phyloP scores from a whole-genome alignment of 2,113 vertebrate genomes.

The Labeo catla region DNA sequence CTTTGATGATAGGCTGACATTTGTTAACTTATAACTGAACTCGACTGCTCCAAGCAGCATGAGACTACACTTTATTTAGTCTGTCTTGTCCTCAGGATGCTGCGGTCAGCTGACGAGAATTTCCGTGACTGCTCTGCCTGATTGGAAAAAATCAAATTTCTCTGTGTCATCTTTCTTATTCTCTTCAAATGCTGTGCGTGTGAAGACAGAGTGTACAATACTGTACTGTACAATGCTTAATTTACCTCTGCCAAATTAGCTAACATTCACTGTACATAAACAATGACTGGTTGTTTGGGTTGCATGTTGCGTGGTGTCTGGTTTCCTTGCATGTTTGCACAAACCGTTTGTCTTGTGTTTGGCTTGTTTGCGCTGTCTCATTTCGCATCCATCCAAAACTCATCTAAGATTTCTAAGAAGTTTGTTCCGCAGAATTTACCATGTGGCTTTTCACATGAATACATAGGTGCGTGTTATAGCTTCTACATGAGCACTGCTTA shows the following conservation, averaged over 20 bases:
- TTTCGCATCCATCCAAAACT: background rate
- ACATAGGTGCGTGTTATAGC: background rate
- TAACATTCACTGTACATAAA: background rate
- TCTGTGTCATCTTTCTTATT: background rate
- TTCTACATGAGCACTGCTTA: background rate
- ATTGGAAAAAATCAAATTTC: background rate
- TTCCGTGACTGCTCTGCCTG: slow-evolving; percentile 20
- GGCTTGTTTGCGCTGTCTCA: background rate
- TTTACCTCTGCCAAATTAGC: background rate
- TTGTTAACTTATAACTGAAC: slow-evolving; percentile 21
- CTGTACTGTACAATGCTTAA: background rate
- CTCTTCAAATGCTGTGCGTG: background rate
- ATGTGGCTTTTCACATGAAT: background rate
- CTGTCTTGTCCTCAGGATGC: background rate
- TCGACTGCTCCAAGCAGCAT: background rate
- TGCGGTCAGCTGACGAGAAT: background rate
- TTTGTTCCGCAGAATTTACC: background rate
- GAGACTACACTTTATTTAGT: background rate
- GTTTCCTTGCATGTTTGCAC: background rate
- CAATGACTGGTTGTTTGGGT: background rate
- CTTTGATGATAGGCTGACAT: slow-evolving; percentile 33
- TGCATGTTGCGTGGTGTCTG: background rate
- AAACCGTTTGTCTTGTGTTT: background rate
- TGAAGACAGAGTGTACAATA: background rate
- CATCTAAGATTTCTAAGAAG: background rate